phyloP scores from a whole-genome alignment of 2,113 vertebrate species.

The Myotis davidii region DNA sequence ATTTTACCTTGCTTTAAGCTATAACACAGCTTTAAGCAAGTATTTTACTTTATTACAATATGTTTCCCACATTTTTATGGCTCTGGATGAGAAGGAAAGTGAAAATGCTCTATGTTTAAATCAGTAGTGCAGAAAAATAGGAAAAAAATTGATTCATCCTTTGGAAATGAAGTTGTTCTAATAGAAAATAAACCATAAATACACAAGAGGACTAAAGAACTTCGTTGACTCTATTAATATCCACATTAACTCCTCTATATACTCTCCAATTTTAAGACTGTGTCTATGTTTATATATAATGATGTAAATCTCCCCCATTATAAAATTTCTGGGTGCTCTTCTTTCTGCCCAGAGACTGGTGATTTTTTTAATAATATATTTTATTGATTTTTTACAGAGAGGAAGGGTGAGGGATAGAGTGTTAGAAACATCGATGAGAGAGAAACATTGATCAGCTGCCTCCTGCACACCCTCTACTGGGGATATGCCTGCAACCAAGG shows the following conservation, averaged over 20 bases:
- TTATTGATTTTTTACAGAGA: no score
- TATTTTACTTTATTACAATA: constrained; percentile 8
- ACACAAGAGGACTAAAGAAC: constrained; percentile 13
- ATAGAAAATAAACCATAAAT: constrained; percentile 68
- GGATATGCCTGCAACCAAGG: no score
- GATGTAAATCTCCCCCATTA: constrained; percentile 56
- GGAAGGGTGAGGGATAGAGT: no score
- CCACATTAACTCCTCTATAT: constrained; percentile 37
- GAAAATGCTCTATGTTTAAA: not conserved
- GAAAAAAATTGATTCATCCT: constrained; percentile 50
- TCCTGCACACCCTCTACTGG: no score
- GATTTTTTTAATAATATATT: constrained; percentile 68
- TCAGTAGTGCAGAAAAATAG: constrained; percentile 16
- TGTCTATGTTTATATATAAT: constrained; percentile 53
- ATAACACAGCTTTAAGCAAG: constrained; percentile 9
- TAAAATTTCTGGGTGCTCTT: constrained; percentile 71
- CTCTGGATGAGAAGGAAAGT: constrained; percentile 36
- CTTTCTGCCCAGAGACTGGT: constrained; percentile 72
- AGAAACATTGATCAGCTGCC: no score
- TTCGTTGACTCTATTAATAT: constrained; percentile 46
- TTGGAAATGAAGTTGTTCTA: constrained; percentile 65
- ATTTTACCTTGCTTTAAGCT: constrained; percentile 8
- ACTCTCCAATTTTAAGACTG: not conserved
- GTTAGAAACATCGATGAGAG: no score
- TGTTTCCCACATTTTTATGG: constrained; percentile 20